Evolutionary conservation across 2,797 vertebrate genomes (phyloP), one percentile per base, ranked within the genome.

Genomic region (Phoebastria nigripes): DNA sequence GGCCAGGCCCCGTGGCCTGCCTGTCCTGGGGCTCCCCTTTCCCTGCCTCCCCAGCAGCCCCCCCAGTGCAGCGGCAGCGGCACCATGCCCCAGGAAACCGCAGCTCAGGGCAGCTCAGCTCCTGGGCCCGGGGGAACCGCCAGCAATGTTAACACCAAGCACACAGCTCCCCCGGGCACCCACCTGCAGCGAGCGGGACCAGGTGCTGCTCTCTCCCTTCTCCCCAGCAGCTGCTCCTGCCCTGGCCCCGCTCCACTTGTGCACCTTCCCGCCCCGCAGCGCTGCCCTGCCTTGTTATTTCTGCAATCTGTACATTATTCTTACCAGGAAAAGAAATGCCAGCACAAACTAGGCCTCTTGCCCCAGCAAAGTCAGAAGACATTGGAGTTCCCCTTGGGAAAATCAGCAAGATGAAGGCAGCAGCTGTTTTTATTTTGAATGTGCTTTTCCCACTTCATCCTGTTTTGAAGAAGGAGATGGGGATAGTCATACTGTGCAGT

Each of bases 161-260:
- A 55, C 44, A 11, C n/a, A 24, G 41, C 35, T 33, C 16, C 18
- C 17, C 47, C 5, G 4, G 19, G 39, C 55, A n/a, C 28, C 44
- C 11, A 7, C 41, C 35, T 3, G 2, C 1, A 1, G 37, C 6
- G 0, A 33, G 49, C 3, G 0, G 63, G 49, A 42, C 14, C 10
- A 6, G 42, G 28, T 21, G 46, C 41, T 55, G 14, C 31, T 17
- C 55, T 54, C 35, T 21, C 7, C 20, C 39, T 21, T 47, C 26
- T 29, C 19, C 37, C 49, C 56, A 6, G 15, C 9, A 8, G 56
- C 42, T 8, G 19, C 69, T 33, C 31, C 47, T 6, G 26, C 39
- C 19, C 37, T 3, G 1, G 22, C 4, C 16, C n/a, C 3, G 2
- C 24, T 52, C 44, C 25, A 5, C 17, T 24, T 9, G 17, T 13